Evolutionary conservation across 2,888 invertebrate genomes (phyloP).

Genomic region (Athripsodes cinereus): DNA sequence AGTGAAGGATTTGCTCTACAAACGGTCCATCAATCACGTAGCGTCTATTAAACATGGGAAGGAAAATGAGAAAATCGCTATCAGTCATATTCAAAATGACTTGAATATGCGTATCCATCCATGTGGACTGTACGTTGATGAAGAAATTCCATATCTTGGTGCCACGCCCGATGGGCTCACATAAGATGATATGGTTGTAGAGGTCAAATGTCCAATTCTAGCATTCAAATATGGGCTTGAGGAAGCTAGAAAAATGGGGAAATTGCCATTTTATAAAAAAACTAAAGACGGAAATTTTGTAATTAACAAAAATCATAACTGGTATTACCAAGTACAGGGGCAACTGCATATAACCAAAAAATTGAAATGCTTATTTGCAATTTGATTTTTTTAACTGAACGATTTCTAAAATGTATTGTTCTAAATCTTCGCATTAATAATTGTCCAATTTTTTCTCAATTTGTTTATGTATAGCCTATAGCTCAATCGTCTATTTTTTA

Average conservation of each 20-base stretch:
- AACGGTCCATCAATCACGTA: neutral
- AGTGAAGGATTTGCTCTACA: slow-evolving; percentile 8
- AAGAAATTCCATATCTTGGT: slow-evolving; percentile 16
- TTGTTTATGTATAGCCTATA: too few species aligned
- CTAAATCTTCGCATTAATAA: too few species aligned
- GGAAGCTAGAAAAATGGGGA: slow-evolving; percentile 3
- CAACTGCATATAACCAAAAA: slow-evolving; percentile 15
- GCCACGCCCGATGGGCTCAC: slow-evolving; percentile 24
- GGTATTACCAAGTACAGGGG: slow-evolving; percentile 20
- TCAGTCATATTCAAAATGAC: slow-evolving; percentile 15
- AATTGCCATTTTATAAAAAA: slow-evolving; percentile 3
- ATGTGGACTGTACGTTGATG: slow-evolving; percentile 24
- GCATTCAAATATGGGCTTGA: neutral
- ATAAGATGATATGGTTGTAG: slow-evolving; percentile 8
- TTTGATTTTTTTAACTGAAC: too few species aligned
- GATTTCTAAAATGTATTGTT: too few species aligned
- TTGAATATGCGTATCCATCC: slow-evolving; percentile 10
- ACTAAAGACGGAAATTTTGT: slow-evolving; percentile 1
- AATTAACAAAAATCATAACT: slow-evolving; percentile 8
- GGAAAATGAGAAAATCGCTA: slow-evolving; percentile 19
- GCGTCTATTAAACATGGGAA: slow-evolving; percentile 21
- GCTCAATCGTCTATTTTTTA: too few species aligned
- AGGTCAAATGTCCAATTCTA: slow-evolving; percentile 13
- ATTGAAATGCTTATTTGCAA: slow-evolving; percentile 11
- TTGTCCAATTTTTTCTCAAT: too few species aligned